Conservation (phyloP, 2,888 invertebrate genomes). For the Lymantria dispar region DNA sequence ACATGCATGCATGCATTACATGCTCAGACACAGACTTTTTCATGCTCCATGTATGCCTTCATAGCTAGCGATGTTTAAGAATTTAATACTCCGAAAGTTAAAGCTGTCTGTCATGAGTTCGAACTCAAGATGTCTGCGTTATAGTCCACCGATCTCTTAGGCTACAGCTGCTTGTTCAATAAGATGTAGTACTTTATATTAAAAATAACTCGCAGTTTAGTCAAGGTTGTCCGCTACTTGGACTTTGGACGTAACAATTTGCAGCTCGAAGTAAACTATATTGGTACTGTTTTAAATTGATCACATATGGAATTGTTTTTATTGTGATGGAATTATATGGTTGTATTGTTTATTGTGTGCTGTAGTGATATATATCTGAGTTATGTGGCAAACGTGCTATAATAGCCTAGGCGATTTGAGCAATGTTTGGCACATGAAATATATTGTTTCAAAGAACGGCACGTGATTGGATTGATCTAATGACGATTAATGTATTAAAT, state of each 20-base stretch:
- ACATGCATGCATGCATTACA: too few relatives aligned
- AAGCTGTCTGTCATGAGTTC: too few relatives aligned
- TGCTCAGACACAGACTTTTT: too few relatives aligned
- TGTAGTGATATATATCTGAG: background rate
- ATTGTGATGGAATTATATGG: background rate
- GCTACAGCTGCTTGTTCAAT: too few relatives aligned
- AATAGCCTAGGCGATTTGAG: background rate
- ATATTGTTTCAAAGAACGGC: background rate
- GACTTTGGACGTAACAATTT: slow-evolving; percentile 37
- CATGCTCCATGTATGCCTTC: too few relatives aligned
- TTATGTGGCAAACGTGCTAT: background rate
- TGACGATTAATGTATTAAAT: background rate
- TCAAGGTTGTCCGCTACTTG: slow-evolving; percentile 34
- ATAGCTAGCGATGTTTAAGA: too few relatives aligned
- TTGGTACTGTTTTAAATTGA: background rate
- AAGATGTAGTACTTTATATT: background rate
- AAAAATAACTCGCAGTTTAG: slow-evolving; percentile 1
- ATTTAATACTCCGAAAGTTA: too few relatives aligned
- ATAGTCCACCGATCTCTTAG: too few relatives aligned
- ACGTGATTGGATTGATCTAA: background rate
- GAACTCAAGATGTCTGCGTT: too few relatives aligned
- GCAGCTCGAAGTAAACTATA: slow-evolving; percentile 24
- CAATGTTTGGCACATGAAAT: background rate
- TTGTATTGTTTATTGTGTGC: background rate
- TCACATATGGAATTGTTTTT: background rate